Evolutionary conservation across 2,888 invertebrate species (phyloP), one percentile per base, ranked within the genome.

Genomic region (Drosophila setosimentum): DNA sequence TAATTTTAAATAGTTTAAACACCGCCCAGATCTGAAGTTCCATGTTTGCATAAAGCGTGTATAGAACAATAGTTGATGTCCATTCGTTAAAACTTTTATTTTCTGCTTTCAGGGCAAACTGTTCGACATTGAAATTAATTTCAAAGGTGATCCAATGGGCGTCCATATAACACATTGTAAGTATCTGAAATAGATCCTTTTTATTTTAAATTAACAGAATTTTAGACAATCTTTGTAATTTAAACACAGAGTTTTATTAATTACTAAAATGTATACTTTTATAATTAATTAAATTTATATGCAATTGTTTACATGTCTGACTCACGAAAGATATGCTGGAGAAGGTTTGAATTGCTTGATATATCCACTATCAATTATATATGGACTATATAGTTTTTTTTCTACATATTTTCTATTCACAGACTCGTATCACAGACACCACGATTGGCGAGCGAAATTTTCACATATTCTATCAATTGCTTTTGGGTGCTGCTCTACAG

Each of bases 141-240:
- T 95, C 94, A 97, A 96, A 92, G 98, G 98, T n/a, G 97, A 97
- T 93, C 97, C 97, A 1, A 95, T 97, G 77, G 97, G 97, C 63
- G 97, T 97, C 61, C 96, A 96, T 91, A 95, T 98, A 89, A 97
- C 96, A 82, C 97, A 97, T 93, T 98, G 97, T 98, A 94, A 97
- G 97, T 96, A 88, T 7, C 27, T 2, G 11, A 16, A 6, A 27
- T 49, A 0, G 16, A 16, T 32, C 2, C 24, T 24, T 8, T 21
- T 8, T 45, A 45, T 21, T 5, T 42, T 16, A 45, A 7, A 21
- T 21, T 7, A 45, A 13, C 16, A 16, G 8, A 7, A n/a, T 27
- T 35, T 18, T 35, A 37, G 37, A 16, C 35, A n/a, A 27, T 27
- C 3, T 45, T 45, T 8, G 45, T 24, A 24, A 24, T 45, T 45